Conservation (phyloP, 2,888 invertebrate genomes). For the Tyria jacobaeae region DNA sequence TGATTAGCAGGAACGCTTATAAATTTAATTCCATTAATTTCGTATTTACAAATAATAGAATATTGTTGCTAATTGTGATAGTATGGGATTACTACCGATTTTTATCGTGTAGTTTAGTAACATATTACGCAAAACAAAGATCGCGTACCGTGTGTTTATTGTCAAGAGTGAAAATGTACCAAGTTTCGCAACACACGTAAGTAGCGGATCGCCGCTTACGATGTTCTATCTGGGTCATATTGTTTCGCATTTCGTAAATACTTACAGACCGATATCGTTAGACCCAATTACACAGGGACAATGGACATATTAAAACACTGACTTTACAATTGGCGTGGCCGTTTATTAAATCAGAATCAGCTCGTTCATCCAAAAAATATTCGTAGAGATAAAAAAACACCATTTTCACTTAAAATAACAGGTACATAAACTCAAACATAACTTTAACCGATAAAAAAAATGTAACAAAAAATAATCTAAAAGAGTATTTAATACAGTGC, state of each 20-base stretch:
- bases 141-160: constrained; percentile 68
- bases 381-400: constrained; percentile 40
- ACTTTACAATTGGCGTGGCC: constrained; percentile 49
- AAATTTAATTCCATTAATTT: constrained; percentile 12
- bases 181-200: constrained; percentile 63
- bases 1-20: constrained; percentile 25
- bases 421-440: constrained; percentile 85
- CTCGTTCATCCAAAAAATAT: constrained; percentile 50
- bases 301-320: constrained; percentile 57
- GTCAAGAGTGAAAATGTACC: constrained; percentile 73
- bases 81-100: constrained; percentile 40
- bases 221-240: constrained; percentile 79
- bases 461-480: constrained; percentile 72
- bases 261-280: constrained; percentile 62
- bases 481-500: constrained; percentile 80
- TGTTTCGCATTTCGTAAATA: constrained; percentile 79
- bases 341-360: constrained; percentile 57
- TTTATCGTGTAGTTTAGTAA: constrained; percentile 40
- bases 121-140: constrained; percentile 73
- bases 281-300: constrained; percentile 61
- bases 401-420: constrained; percentile 72
- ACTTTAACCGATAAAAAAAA: constrained; percentile 74
- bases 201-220: constrained; percentile 66
- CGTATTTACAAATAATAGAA: constrained; percentile 35
- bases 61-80: constrained; percentile 41